Base-by-base conservation (phyloP, 2,888 invertebrate species). In the Ophion costatus region DNA sequence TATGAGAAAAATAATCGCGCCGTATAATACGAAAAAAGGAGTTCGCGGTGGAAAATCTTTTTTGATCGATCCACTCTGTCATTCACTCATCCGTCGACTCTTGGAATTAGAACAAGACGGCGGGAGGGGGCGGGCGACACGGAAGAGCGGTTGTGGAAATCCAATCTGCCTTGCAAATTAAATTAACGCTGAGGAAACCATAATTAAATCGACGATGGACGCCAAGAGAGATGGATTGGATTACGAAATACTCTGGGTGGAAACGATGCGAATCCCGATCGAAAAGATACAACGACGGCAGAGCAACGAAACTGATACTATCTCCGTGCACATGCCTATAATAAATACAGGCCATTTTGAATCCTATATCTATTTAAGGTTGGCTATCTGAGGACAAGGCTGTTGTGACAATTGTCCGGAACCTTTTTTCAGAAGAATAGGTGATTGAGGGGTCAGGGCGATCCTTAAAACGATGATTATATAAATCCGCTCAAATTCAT, bases 141-240 rank as follows among this genome's bases (percentile, higher is more conserved):
- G 10, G 24, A 20, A 51, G 17, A 11, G 75, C 7, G 22, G 56
- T 20, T 14, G 66, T 42, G 45, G 33, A 51, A 73, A 57, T 63
- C 83, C 64, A 61, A 87, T 87, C 82, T 87, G 84, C 84, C 82
- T 87, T 86, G 84, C 86, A 84, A 83, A 87, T 87, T 86, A 81
- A 87, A 87, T 87, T 86, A 87, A 83, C 83, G 81, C 80, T 42
- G 75, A 84, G 84, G 78, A 76, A 75, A 64, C 78, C 71, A 82
- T 80, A 86, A 86, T 84, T 84, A 79, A 86, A 86, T 86, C 78
- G 71, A 67, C 75, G 79, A 76, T 59, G 67, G 78, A 79, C 73
- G 77, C 42, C 57, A 59, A 45, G 64, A 57, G 70, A 71, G 76
- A 76, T 73, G 63, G 64, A 71, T 45, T 42, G 63, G 77, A 78